Percentiles rank a stretch among this genome's conserved stretches.
phyloP scores from a whole-genome alignment of 2,888 invertebrate species.

The Agonum fuliginosum region DNA sequence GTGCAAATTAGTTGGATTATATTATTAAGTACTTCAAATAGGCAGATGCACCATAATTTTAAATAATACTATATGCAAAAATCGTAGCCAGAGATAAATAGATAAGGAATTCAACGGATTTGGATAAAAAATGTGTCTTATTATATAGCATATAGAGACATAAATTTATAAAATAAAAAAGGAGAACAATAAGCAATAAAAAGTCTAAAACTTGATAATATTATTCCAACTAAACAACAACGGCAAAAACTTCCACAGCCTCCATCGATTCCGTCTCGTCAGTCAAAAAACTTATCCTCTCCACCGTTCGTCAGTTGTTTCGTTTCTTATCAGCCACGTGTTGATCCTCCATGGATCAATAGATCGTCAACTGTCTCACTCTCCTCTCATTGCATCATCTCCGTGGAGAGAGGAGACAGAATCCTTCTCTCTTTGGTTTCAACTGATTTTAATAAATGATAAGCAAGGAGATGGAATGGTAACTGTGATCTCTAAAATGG shows the following conservation, averaged over 20 bases:
- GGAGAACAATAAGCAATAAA: neutral
- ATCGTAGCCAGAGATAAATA: too few species aligned
- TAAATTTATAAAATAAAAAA: too few species aligned
- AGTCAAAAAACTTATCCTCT: constrained; percentile 34
- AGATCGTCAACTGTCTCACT: constrained; percentile 8
- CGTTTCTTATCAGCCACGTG: constrained; percentile 34
- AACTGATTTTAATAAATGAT: constrained; percentile 38
- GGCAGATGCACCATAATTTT: too few species aligned
- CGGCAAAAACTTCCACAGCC: constrained; percentile 3
- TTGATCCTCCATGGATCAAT: constrained; percentile 31
- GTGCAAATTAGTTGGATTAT: too few species aligned
- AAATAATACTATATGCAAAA: too few species aligned
- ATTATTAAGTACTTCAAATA: too few species aligned
- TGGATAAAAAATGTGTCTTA: too few species aligned
- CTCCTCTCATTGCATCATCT: neutral
- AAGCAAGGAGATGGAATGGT: constrained; percentile 1
- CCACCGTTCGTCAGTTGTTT: constrained; percentile 18
- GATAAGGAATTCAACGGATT: too few species aligned
- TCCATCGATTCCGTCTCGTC: constrained; percentile 34
- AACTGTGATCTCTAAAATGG: neutral
- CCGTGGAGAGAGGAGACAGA: neutral
- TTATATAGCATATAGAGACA: too few species aligned
- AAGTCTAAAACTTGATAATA: neutral
- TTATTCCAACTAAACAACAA: neutral
- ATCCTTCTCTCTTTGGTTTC: constrained; percentile 3